Conservation (phyloP, 2,888 invertebrate genomes). For the Acleris literana region DNA sequence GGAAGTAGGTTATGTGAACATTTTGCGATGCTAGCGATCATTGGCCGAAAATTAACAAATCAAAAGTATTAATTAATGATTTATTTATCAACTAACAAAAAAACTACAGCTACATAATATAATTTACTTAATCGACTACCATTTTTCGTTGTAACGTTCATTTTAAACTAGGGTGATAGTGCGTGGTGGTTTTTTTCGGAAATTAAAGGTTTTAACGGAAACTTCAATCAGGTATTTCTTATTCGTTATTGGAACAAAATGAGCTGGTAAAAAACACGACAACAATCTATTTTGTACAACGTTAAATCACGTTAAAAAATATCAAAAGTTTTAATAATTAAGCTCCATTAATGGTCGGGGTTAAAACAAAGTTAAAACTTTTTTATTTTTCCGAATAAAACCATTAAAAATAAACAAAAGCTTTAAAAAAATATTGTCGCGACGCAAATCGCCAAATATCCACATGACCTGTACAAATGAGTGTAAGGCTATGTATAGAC, state of each 20-base stretch:
- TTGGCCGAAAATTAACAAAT: constrained; percentile 34
- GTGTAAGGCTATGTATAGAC: constrained; percentile 70
- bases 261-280: too few relatives aligned
- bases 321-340: too few relatives aligned
- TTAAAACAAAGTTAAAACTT: constrained; percentile 14
- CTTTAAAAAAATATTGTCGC: constrained; percentile 54
- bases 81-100: constrained; percentile 52
- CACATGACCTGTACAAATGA: constrained; percentile 81
- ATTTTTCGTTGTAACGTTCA: constrained; percentile 76
- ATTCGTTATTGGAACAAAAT: not conserved
- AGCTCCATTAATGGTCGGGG: constrained; percentile 1
- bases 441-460: constrained; percentile 82
- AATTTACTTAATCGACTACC: constrained; percentile 64
- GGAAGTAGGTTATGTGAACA: constrained; percentile 81
- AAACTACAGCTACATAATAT: constrained; percentile 55
- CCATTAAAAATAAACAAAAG: constrained; percentile 43
- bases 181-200: constrained; percentile 40
- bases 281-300: too few relatives aligned
- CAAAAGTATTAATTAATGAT: constrained; percentile 41
- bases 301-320: too few relatives aligned
- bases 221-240: not conserved
- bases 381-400: constrained; percentile 20
- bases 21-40: constrained; percentile 83
- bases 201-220: constrained; percentile 5
- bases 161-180: constrained; percentile 63